Percentiles rank a stretch among this genome's conserved stretches.
Evolutionary conservation across 2,113 vertebrate species (phyloP).

Genomic region (Labeo catla): DNA sequence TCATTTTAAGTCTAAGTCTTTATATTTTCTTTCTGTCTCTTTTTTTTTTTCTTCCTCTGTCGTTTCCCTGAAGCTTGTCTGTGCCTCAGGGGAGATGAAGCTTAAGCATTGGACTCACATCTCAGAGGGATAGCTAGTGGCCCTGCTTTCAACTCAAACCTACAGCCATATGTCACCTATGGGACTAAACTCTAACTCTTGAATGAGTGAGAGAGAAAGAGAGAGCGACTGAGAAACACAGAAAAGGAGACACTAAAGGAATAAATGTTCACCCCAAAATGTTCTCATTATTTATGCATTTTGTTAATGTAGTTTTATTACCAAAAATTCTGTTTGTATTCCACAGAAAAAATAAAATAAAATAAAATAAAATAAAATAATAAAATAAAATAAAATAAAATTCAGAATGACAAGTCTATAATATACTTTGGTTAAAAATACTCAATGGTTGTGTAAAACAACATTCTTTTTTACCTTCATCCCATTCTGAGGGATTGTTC

Average conservation of each 20-base stretch:
- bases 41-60: not conserved
- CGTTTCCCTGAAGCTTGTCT: constrained; percentile 38
- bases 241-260: not conserved
- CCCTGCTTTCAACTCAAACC: constrained; percentile 36
- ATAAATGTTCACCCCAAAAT: not conserved
- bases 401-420: too few relatives aligned
- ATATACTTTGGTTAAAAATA: too few relatives aligned
- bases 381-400: not conserved
- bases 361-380: not conserved
- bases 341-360: not conserved
- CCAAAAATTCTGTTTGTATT: not conserved
- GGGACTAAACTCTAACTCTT: not conserved
- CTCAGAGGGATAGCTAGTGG: constrained; percentile 16
- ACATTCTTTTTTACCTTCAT: too few relatives aligned
- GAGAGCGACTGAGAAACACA: not conserved
- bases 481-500: too few relatives aligned
- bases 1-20: constrained; percentile 2
- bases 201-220: not conserved
- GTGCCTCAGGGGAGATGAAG: constrained; percentile 18
- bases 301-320: not conserved
- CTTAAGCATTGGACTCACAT: constrained; percentile 16
- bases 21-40: constrained; percentile 14
- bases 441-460: too few relatives aligned
- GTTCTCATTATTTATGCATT: not conserved
- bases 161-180: constrained; percentile 32